Evolutionary conservation across 2,113 vertebrate genomes (phyloP).

Genomic region (Channa maculata): DNA sequence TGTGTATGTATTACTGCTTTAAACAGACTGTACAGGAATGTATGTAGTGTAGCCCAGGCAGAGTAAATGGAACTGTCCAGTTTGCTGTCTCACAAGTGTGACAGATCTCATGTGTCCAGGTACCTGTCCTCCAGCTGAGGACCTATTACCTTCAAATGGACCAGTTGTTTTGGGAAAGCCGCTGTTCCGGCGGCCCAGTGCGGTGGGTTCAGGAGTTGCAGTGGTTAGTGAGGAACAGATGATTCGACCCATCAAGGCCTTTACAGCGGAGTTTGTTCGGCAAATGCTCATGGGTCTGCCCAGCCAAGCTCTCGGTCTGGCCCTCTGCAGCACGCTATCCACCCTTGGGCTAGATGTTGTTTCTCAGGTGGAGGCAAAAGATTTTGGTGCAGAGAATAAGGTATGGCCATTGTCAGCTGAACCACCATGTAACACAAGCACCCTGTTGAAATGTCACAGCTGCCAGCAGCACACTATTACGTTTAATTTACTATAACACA

Average conservation of each 20-base stretch:
- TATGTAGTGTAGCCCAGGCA: background rate
- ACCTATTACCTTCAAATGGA: slow-evolving; percentile 89
- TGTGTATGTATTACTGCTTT: too few relatives aligned
- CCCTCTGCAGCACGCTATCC: slow-evolving; percentile 94
- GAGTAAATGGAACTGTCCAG: background rate
- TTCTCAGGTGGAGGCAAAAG: slow-evolving; percentile 95
- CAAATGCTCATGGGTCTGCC: slow-evolving; percentile 97
- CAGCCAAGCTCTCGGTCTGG: slow-evolving; percentile 92
- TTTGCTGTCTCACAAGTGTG: background rate
- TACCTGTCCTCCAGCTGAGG: slow-evolving; percentile 80
- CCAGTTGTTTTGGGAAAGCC: slow-evolving; percentile 90
- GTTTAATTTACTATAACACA: too few relatives aligned
- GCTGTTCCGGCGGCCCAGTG: slow-evolving; percentile 86
- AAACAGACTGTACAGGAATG: too few relatives aligned
- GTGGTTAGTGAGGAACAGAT: slow-evolving; percentile 97
- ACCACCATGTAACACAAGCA: too few relatives aligned
- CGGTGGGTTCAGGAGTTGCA: slow-evolving; percentile 44
- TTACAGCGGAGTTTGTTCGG: slow-evolving; percentile 96
- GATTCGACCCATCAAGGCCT: slow-evolving; percentile 95
- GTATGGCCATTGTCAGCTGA: slow-evolving; percentile 3
- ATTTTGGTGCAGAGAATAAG: slow-evolving; percentile 96
- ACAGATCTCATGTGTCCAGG: slow-evolving; percentile 50
- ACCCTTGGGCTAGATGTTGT: slow-evolving; percentile 93
- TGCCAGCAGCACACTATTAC: too few relatives aligned
- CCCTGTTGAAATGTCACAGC: too few relatives aligned